phyloP scores from a whole-genome alignment of 2,888 invertebrate species.

The Scaptomyza cyrtandrae region DNA sequence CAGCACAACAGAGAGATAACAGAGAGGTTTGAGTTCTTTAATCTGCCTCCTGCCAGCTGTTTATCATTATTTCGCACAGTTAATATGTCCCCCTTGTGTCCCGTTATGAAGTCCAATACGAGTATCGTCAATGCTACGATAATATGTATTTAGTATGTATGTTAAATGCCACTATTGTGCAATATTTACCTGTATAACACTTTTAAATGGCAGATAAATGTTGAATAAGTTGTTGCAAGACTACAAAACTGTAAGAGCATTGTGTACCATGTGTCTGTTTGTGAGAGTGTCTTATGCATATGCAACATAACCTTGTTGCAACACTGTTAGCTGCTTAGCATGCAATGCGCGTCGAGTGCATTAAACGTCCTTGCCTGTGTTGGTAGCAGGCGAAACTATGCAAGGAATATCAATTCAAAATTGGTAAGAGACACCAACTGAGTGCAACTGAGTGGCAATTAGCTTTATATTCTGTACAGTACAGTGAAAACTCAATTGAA shows the following conservation, averaged over 20 bases:
- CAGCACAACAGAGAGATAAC: neutral
- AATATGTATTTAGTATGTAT: neutral
- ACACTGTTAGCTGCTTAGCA: conserved; percentile 30
- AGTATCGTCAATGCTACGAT: neutral
- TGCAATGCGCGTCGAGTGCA: conserved; percentile 47
- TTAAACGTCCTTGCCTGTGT: conserved; percentile 40
- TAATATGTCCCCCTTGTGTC: neutral
- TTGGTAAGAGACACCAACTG: conserved; percentile 24
- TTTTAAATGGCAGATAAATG: neutral
- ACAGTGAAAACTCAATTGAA: neutral
- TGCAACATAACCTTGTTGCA: conserved; percentile 17
- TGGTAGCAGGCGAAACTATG: neutral
- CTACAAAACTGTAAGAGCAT: neutral
- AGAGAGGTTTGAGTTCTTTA: neutral
- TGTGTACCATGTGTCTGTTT: too few species aligned
- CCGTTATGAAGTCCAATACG: neutral
- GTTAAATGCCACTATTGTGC: neutral
- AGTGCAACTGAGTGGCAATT: conserved; percentile 38
- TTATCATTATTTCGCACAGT: neutral
- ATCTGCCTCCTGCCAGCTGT: neutral
- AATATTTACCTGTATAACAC: neutral
- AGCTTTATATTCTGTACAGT: conserved; percentile 5
- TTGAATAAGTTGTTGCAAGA: neutral
- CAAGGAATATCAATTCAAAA: conserved; percentile 35
- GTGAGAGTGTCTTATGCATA: conserved; percentile 16